Evolutionary conservation across 2,113 vertebrate genomes (phyloP), one percentile per base, ranked within the genome.

Genomic region (Noctilio leporinus): DNA sequence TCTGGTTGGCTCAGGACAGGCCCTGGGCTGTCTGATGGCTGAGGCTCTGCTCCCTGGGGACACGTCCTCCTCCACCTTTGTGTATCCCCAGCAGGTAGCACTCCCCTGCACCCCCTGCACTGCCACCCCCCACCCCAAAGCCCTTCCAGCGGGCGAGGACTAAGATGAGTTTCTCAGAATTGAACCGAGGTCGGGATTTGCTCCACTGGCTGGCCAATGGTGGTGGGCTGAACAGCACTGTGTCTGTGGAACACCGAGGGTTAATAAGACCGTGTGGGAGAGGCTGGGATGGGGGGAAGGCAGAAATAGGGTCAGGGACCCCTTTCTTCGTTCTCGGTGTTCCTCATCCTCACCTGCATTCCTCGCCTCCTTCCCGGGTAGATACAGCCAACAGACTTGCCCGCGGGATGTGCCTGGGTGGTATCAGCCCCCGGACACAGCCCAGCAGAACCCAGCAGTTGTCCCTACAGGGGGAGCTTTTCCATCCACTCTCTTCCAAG

Each of bases 301-400:
- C 0, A 2, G 40, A 62, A 12, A 3, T 1, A 4, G 5, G 0
- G 0, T 45, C 43, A 20, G 2, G 26, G 43, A 14, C 14, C 19
- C 19, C 17, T 70, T 24, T 28, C 47, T 87, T 28, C 1, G 0
- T 20, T 16, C 10, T 30, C 89, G 30, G 55, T 24, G 70, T 33
- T 3, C 64, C n/a, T 73, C 45, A 17, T 6, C 5, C 24, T 47
- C 10, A 9, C 4, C 45, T n/a, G 14, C 35, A 2, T 24, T 1
- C 2, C 78, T 2, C 33, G 28, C 45, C 12, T 76, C 10, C 28
- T 53, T 7, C 81, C 65, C 47, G 26, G 16, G 4, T 24, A 33
- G 33, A 16, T 5, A 26, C 4, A 5, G 22, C 20, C n/a, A 10
- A 11, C 10, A 51, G 22, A 33, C 10, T 7, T 57, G 57, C 35